Conservation (phyloP, 2,888 invertebrate genomes). For the Cartodere bifasciata region DNA sequence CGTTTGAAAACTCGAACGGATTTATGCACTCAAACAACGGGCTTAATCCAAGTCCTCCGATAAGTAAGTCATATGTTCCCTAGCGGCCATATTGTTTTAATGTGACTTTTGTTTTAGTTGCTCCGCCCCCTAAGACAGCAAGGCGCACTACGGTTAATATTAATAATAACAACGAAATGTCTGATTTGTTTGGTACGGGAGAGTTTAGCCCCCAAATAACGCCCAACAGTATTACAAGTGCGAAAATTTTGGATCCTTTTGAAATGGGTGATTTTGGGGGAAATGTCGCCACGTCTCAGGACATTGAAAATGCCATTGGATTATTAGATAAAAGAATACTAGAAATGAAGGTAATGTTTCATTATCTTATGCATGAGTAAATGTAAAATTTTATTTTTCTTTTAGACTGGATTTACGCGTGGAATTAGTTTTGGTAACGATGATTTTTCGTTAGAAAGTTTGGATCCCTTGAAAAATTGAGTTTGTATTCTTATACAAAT, state of each 20-base stretch:
- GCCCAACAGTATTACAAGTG: conserved; percentile 27
- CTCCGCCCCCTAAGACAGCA: conserved; percentile 75
- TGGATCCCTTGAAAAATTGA: conserved; percentile 78
- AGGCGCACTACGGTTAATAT: conserved; percentile 32
- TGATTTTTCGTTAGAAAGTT: conserved; percentile 87
- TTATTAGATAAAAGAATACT: conserved; percentile 68
- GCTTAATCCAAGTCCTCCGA: conserved; percentile 41
- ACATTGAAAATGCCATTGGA: conserved; percentile 62
- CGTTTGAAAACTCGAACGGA: conserved; percentile 50
- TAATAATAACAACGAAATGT: conserved; percentile 23
- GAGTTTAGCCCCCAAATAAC: conserved; percentile 49
- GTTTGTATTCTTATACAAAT: no score
- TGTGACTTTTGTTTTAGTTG: conserved; percentile 51
- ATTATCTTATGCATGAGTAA: conserved; percentile 2
- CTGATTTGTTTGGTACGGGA: conserved; percentile 64
- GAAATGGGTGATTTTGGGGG: conserved; percentile 69
- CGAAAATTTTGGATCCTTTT: conserved; percentile 57
- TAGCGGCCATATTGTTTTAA: no score
- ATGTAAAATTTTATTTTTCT: conserved; percentile 26
- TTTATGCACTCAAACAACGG: conserved; percentile 25
- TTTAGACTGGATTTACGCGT: conserved; percentile 79
- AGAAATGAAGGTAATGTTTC: conserved; percentile 65
- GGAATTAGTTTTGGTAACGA: conserved; percentile 81
- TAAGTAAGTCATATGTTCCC: no score
- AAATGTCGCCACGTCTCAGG: conserved; percentile 41